Base-by-base conservation (phyloP, 2,888 invertebrate genomes). In the Malthinus flaveolus region DNA sequence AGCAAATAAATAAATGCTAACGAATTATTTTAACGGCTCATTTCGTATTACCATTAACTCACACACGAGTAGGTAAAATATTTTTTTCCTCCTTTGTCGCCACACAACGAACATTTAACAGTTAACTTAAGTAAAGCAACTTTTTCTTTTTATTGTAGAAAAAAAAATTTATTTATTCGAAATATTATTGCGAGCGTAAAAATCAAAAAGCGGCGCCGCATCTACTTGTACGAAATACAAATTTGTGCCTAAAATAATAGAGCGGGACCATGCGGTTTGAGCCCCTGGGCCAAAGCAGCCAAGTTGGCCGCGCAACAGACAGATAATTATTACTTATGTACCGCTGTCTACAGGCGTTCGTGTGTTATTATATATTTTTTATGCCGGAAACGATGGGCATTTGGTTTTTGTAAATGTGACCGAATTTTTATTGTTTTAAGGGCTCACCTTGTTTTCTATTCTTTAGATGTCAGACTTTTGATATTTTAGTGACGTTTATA, bases 351-450 rank as follows among this genome's bases (percentile, higher is more conserved):
- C 69, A 68, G 61, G 66, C 71, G 70, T 69, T 72, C 73, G 71
- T 75, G 70, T 77, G 73, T 77, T 76, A 78, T 78, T 78, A 78
- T 73, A 76, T 77, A 75, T 76, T 77, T 77, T 77, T 78, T 77
- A 75, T 76, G 77, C 78, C 78, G 78, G 78, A 78, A 78, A 78
- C 75, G 73, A 66, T 67, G 68, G 70, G 66, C 69, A 65, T 63
- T 66, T 66, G 69, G 56, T 67, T 69, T 68, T 68, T 71, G 59
- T 60, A 64, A 68, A 65, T 70, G 70, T 68, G 66, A 67, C 69
- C 65, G 69, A 67, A 65, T 62, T 67, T 66, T 69, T 66, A 67
- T 72, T 71, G 70, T 71, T 71, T 71, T 66, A 66, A 58, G 63
- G 42, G 47, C 32, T 62, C 56, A 46, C 44, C 59, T 61, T 45